phyloP scores from a whole-genome alignment of 2,797 vertebrate genomes.

The Pampus argenteus region DNA sequence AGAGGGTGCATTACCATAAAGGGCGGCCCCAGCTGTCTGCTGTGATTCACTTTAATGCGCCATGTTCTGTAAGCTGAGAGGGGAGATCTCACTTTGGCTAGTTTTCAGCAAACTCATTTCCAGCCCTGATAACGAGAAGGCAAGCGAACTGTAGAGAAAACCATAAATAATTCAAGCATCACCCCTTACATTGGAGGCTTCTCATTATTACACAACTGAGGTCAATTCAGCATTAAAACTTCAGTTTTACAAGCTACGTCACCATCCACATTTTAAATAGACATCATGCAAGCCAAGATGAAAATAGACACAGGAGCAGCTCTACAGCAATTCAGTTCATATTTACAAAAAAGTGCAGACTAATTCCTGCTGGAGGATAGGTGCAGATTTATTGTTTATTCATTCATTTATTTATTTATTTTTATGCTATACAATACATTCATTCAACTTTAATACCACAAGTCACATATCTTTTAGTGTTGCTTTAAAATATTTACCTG shows the following conservation, averaged over 20 bases:
- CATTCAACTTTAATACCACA: not conserved
- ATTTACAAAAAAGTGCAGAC: not conserved
- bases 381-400: too few species aligned
- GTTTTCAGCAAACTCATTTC: conserved; percentile 78
- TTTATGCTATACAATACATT: too few species aligned
- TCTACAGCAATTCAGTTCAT: not conserved
- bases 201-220: conserved; percentile 55
- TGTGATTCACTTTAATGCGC: conserved; percentile 84
- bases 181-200: conserved; percentile 35
- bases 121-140: conserved; percentile 60
- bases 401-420: too few species aligned
- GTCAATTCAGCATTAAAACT: conserved; percentile 58
- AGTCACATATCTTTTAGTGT: not conserved
- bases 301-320: conserved; percentile 1
- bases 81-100: conserved; percentile 73
- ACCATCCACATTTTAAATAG: conserved; percentile 4
- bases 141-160: conserved; percentile 53
- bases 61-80: conserved; percentile 70
- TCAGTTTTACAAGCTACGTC: conserved; percentile 46
- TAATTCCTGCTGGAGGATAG: not conserved
- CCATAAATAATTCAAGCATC: conserved; percentile 75
- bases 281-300: conserved; percentile 1
- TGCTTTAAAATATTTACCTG: not conserved
- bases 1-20: conserved; percentile 88
- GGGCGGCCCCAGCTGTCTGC: conserved; percentile 85